Base-by-base conservation (phyloP, 2,113 vertebrate species). In the Cavia aperea region DNA sequence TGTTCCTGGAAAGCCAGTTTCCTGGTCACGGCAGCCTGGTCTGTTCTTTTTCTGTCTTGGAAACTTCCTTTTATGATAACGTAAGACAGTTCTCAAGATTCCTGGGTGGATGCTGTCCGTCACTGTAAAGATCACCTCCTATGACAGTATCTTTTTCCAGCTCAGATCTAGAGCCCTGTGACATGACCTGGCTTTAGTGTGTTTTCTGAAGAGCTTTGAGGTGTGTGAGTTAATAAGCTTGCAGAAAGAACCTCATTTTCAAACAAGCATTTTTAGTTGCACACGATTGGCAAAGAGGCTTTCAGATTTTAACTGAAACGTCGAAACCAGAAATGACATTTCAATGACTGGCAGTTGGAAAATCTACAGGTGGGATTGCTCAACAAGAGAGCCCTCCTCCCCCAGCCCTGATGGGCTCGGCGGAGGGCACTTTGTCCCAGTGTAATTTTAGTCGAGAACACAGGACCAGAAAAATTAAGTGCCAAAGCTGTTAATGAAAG, bases 141-240 rank as follows among this genome's bases (percentile, higher is more conserved):
- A 21, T 5, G 39, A 85, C 3, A 51, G 19, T 1, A 2, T 54
- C 81, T 89, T 86, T 89, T 54, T 92, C 81, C 16, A 9, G 51
- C 24, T 85, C n/a, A 39, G 7, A 21, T 63, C 89, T 43, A 2
- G 7, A 14, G 8, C 12, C 7, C 83, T 81, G 77, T 14, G 86
- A n/a, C 72, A 5, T 26, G 70, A 62, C 0, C 1, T 58, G 70
- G 12, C 21, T 86, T 81, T 75, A 24, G 4, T 2, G 11, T 15
- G 23, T 8, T 66, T 95, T 46, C 70, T 31, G 56, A 88, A 89
- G 72, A 86, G 31, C 49, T 95, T 85, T 60, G 65, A 75, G 46
- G 70, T 33, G 56, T n/a, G 51, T 70, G 72, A 78, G 31, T 56
- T 24, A 26, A 89, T 70, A n/a, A n/a, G 24, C 51, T 93, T 86